A percentile compares a stretch with the other conserved stretches of the same genome.
These are phyloP conservation scores for Ophion obscuratus DNA, from an alignment of 2,888 invertebrate genomes.

Conservation along the genomic window DNA sequence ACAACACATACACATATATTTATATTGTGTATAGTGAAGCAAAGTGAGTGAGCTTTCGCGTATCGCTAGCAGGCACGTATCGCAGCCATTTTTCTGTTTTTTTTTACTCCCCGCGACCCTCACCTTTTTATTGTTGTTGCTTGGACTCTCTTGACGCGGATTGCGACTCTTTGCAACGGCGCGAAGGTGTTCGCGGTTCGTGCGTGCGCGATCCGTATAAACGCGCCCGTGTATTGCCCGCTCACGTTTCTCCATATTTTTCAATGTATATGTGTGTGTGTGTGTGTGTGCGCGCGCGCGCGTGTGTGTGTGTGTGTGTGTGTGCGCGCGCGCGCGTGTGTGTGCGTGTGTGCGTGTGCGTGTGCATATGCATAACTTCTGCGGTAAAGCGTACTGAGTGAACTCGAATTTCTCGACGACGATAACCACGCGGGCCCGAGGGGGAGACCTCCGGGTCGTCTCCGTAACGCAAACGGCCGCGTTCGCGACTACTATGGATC, in stretches of 20 bases:
- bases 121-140: too few species aligned
- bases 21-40: too few species aligned
- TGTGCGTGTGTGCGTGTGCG: too few species aligned
- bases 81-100: not conserved
- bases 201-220: conserved; percentile 25
- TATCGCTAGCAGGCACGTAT: too few species aligned
- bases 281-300: too few species aligned
- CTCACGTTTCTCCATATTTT: conserved; percentile 3
- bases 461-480: conserved; percentile 22
- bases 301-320: too few species aligned
- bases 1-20: too few species aligned
- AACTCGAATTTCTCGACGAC: conserved; percentile 59
- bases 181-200: conserved; percentile 23
- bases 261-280: too few species aligned
- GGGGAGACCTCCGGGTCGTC: conserved; percentile 50
- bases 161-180: not conserved
- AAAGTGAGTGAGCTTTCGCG: too few species aligned
- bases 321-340: not conserved
- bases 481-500: conserved; percentile 19
- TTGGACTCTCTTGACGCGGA: too few species aligned
- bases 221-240: not conserved
- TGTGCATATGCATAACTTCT: conserved; percentile 17
- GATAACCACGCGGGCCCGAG: conserved; percentile 34
- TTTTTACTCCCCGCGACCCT: too few species aligned
- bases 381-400: conserved; percentile 38